A percentile compares a stretch with the other conserved stretches of the same genome.
These are phyloP conservation scores for Austrofundulus limnaeus DNA, from an alignment of 2,113 vertebrate species.

Conservation along the genomic window DNA sequence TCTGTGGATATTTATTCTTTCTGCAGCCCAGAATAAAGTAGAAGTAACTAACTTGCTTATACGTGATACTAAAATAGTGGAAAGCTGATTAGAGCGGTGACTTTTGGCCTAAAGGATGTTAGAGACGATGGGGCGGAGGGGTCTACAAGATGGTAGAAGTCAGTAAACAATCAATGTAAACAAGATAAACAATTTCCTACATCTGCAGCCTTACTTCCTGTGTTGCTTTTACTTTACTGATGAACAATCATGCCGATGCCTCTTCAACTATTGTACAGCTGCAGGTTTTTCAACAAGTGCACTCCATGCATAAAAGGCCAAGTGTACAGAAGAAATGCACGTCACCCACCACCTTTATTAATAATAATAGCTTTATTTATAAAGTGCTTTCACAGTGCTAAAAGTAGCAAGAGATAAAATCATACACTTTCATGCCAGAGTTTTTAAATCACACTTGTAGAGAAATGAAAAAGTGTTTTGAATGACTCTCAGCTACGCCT, in stretches of 20 bases:
- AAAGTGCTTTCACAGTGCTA: too few relatives aligned
- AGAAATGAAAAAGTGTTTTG: too few relatives aligned
- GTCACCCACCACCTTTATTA: too few relatives aligned
- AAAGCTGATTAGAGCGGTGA: constrained; percentile 21
- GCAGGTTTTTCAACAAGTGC: constrained; percentile 1
- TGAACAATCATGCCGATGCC: not conserved
- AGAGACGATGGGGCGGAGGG: not conserved
- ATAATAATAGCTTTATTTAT: too few relatives aligned
- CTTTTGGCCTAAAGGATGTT: constrained; percentile 32
- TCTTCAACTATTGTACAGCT: not conserved
- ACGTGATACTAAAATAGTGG: constrained; percentile 18
- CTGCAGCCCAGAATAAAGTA: not conserved
- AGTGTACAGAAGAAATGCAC: too few relatives aligned
- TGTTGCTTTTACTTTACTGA: constrained; percentile 7
- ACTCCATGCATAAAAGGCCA: too few relatives aligned
- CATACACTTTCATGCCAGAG: too few relatives aligned
- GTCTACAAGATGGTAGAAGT: constrained; percentile 12
- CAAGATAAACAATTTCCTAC: constrained; percentile 30
- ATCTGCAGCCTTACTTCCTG: not conserved
- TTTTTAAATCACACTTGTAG: too few relatives aligned
- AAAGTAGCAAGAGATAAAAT: too few relatives aligned
- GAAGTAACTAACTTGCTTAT: constrained; percentile 35
- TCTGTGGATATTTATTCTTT: constrained; percentile 17
- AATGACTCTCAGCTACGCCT: too few relatives aligned
- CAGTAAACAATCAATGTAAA: constrained; percentile 34